These are phyloP conservation scores for Arrhopalites spinosus DNA, from an alignment of 2,888 invertebrate genomes.

Conservation along the genomic window DNA sequence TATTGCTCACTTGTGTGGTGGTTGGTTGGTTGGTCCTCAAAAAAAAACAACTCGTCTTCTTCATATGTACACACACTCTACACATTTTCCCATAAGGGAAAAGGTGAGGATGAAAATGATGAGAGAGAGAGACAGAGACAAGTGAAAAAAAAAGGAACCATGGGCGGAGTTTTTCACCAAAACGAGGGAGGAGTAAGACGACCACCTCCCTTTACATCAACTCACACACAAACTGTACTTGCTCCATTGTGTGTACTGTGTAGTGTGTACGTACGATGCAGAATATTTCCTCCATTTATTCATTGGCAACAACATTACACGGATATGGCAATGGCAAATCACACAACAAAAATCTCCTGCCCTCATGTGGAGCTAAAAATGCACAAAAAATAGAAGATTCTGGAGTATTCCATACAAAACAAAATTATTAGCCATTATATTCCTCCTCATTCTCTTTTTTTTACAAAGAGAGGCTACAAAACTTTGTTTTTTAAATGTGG, in stretches of 20 bases:
- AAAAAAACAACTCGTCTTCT: too few relatives aligned
- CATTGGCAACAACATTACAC: too few relatives aligned
- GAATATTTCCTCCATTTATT: background rate
- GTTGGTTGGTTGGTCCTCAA: background rate
- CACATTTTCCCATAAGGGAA: background rate
- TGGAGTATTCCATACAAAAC: too few relatives aligned
- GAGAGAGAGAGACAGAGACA: conserved; percentile 14
- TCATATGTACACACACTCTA: background rate
- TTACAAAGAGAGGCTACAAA: too few relatives aligned
- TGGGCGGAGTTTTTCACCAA: conserved; percentile 17
- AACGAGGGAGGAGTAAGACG: conserved; percentile 25
- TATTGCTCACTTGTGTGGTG: background rate
- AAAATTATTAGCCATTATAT: background rate
- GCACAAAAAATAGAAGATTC: too few relatives aligned
- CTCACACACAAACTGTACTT: background rate
- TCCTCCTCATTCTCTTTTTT: background rate
- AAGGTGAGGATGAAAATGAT: background rate
- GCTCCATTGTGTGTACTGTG: background rate
- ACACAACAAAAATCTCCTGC: background rate
- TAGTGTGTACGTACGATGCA: background rate
- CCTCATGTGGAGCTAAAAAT: background rate
- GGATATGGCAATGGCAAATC: too few relatives aligned
- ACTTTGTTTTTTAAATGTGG: too few relatives aligned
- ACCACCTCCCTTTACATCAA: background rate
- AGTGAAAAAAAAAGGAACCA: conserved; percentile 3